Base-by-base conservation (phyloP, 2,113 vertebrate genomes). In the Corythornis vintsioides region DNA sequence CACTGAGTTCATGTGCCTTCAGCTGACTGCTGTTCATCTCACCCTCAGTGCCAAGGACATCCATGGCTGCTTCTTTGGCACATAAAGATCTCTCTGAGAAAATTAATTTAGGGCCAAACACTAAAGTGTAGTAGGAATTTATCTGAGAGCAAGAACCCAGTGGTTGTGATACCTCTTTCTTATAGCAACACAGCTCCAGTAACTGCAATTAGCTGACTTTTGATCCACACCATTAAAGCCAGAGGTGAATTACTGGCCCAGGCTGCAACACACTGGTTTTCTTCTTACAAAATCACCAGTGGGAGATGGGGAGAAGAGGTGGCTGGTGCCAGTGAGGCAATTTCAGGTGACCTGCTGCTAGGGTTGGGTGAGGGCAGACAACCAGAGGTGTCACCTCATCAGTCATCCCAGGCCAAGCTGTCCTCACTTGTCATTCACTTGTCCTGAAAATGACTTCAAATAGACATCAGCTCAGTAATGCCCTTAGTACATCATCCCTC, bases 381-480 rank as follows among this genome's bases (percentile, higher is more conserved):
- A 43, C 22, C 60, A 43, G 56, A 89, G n/a, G 31, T 57, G 56
- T 31, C 24, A 65, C 73, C 42, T 59, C 0, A 0, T 48, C 55
- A 15, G 15, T 31, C 50, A 70, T 16, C 33, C 16, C 31, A 64
- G 45, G 22, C 19, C 52, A 57, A 80, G 50, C 47, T 77, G 42
- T 88, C 69, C 53, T 85, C 63, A 53, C 4, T 5, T 47, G 11
- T 64, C 67, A 24, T 66, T 90, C 50, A 53, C 19, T 71, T 55
- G 15, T 70, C 69, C 47, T 77, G 73, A 83, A 94, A 91, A 84
- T 47, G 0, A 55, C 61, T 87, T 85, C 18, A 91, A 89, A 87
- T 29, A 35, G 1, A 3, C 0, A 0, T 35, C 47, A 88, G 77
- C 7, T 76, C 65, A 43, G 52, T 26, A 81, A 38, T 18, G 33